phyloP scores from a whole-genome alignment of 1,140 invertebrate species.

The Drosophila takahashii region DNA sequence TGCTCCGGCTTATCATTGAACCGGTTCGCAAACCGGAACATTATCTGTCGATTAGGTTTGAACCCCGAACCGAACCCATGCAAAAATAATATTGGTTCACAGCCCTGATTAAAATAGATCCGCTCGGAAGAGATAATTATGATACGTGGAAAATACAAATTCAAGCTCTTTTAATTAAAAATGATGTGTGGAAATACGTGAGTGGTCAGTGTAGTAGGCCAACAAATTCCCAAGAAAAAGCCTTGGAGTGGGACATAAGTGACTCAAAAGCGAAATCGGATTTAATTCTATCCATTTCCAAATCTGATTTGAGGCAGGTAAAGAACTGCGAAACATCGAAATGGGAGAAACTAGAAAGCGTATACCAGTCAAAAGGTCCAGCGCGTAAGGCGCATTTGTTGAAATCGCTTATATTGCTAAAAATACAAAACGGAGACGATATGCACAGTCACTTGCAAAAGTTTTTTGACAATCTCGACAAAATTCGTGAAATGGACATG shows the following conservation, averaged over 20 bases:
- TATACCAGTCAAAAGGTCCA: not conserved
- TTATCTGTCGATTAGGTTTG: too few species aligned
- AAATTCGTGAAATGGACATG: not conserved
- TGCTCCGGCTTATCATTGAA: too few species aligned
- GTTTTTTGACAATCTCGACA: not conserved
- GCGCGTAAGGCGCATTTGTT: not conserved
- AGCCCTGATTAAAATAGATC: too few species aligned
- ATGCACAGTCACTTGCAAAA: not conserved
- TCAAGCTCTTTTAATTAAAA: conserved; percentile 6
- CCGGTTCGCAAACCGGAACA: too few species aligned
- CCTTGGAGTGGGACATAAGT: not conserved
- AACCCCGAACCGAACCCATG: too few species aligned
- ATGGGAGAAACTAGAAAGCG: too few species aligned
- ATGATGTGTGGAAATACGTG: conserved; percentile 1
- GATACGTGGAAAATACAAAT: conserved; percentile 5
- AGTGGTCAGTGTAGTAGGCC: not conserved
- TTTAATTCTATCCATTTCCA: not conserved
- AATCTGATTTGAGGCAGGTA: not conserved
- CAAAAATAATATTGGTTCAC: too few species aligned
- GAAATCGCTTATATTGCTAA: not conserved
- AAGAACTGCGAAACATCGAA: not conserved
- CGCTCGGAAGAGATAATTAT: not conserved
- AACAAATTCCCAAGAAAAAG: not conserved
- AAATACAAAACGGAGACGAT: too few species aligned
- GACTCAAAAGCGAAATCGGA: not conserved